phyloP scores from a whole-genome alignment of 2,888 invertebrate species.

The Lasioglossum vierecki region DNA sequence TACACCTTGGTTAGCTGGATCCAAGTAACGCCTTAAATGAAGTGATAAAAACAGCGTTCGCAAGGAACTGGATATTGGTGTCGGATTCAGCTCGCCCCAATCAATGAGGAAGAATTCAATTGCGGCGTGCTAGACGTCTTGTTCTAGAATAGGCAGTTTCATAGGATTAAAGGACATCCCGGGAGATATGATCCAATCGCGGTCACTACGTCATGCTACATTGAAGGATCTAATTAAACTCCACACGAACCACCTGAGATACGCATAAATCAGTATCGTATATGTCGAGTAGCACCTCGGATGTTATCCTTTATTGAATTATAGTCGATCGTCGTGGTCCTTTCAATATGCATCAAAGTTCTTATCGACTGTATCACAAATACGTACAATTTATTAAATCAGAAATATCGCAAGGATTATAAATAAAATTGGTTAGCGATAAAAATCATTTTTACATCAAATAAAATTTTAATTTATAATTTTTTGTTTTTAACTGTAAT shows the following conservation, averaged over 20 bases:
- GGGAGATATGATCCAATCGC: slow-evolving; percentile 75
- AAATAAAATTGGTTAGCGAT: background rate
- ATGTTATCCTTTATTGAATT: background rate
- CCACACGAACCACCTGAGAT: slow-evolving; percentile 53
- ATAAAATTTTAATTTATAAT: too few relatives aligned
- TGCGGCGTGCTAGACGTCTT: slow-evolving; percentile 43
- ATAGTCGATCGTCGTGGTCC: background rate
- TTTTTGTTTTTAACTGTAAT: too few relatives aligned
- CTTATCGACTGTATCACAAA: background rate
- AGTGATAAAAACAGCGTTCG: background rate
- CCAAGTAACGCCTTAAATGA: background rate
- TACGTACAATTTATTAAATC: background rate
- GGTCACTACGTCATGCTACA: slow-evolving; percentile 69
- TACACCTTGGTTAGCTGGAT: background rate
- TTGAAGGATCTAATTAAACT: slow-evolving; percentile 72
- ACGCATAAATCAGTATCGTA: slow-evolving; percentile 54
- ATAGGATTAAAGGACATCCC: slow-evolving; percentile 69
- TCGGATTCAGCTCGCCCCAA: background rate
- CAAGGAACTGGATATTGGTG: background rate
- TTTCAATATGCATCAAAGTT: background rate
- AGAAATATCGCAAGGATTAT: background rate
- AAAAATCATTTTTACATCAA: too few relatives aligned
- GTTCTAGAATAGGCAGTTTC: slow-evolving; percentile 54
- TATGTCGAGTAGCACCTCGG: slow-evolving; percentile 1
- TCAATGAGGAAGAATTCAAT: slow-evolving; percentile 29